Evolutionary conservation across 2,888 invertebrate genomes (phyloP).

Genomic region (Polyommatus icarus): DNA sequence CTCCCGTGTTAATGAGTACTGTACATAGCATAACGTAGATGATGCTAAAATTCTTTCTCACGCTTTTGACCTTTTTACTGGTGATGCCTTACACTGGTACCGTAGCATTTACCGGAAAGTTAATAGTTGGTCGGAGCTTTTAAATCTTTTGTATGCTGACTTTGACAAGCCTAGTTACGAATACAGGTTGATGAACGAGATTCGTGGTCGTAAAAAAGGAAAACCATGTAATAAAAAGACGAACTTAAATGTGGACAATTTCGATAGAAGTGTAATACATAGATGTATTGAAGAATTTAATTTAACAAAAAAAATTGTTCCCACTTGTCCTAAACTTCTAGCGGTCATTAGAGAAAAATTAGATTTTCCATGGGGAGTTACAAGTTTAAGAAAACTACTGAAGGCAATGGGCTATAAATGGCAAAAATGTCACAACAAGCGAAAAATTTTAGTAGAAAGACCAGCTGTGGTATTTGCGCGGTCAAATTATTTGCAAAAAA

Average conservation of each 20-base stretch:
- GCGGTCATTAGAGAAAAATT: slow-evolving; percentile 36
- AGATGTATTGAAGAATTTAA: slow-evolving; percentile 32
- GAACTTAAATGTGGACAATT: slow-evolving; percentile 37
- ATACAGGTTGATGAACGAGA: no score
- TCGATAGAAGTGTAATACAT: slow-evolving; percentile 36
- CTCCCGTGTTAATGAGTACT: no score
- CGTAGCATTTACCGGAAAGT: no score
- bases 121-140: no score
- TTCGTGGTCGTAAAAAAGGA: neutral
- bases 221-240: slow-evolving; percentile 32
- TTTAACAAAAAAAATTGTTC: slow-evolving; percentile 31
- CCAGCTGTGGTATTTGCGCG: slow-evolving; percentile 36
- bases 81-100: no score
- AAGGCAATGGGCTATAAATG: slow-evolving; percentile 40
- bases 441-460: slow-evolving; percentile 35
- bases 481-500: slow-evolving; percentile 35
- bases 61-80: no score
- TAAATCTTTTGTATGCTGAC: no score
- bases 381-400: slow-evolving; percentile 38
- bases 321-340: slow-evolving; percentile 37
- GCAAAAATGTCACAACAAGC: slow-evolving; percentile 38
- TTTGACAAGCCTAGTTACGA: no score
- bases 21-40: no score
- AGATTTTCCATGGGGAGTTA: slow-evolving; percentile 37
- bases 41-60: no score